phyloP scores from a whole-genome alignment of 2,888 invertebrate genomes.

The Phalera bucephala region DNA sequence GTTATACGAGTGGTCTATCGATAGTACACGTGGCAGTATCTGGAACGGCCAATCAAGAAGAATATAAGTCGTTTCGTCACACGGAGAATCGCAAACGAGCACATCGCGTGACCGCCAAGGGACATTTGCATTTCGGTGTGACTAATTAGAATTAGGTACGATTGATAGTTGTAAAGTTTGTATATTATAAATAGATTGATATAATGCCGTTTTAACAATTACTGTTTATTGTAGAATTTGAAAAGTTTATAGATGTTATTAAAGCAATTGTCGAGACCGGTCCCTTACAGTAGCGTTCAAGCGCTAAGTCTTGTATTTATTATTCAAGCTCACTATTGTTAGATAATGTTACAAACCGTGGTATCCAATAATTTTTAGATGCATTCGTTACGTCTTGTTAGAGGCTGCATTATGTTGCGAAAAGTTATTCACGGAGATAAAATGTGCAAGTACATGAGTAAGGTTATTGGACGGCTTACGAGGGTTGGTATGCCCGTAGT shows the following conservation, averaged over 20 bases:
- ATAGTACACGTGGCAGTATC: conserved; percentile 16
- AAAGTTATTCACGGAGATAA: conserved; percentile 3
- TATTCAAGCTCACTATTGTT: not conserved
- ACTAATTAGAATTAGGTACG: conserved; percentile 53
- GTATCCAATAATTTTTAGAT: not conserved
- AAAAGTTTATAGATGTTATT: no score
- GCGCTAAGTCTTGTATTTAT: conserved; percentile 6
- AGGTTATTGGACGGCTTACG: conserved; percentile 20
- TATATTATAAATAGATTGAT: conserved; percentile 15
- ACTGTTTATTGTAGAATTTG: no score
- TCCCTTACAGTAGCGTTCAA: conserved; percentile 1
- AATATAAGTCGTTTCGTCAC: conserved; percentile 34
- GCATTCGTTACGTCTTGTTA: conserved; percentile 11
- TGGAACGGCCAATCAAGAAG: conserved; percentile 24
- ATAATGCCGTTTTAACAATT: not conserved
- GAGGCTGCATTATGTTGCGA: conserved; percentile 9
- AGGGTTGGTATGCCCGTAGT: conserved; percentile 23
- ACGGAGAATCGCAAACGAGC: conserved; percentile 30
- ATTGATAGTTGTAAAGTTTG: conserved; percentile 29
- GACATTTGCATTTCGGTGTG: conserved; percentile 58
- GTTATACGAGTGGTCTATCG: conserved; percentile 9
- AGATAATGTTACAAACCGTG: conserved; percentile 2
- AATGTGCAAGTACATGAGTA: conserved; percentile 11
- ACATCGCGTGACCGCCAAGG: conserved; percentile 41
- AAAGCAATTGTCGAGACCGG: no score